Base-by-base conservation (phyloP, 2,888 invertebrate genomes). In the Ganaspis brasiliensis region DNA sequence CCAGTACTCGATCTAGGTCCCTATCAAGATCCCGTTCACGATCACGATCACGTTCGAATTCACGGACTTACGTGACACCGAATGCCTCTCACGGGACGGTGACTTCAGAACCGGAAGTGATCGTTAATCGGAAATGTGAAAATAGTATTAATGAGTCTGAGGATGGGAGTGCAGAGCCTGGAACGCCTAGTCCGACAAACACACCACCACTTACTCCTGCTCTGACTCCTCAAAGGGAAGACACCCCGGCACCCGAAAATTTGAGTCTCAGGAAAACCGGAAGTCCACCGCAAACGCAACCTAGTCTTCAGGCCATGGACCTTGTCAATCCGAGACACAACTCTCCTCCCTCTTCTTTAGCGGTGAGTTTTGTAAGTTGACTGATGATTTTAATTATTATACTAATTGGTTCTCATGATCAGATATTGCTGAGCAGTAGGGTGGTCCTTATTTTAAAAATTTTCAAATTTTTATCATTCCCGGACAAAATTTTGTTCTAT, bases 231-330 rank as follows among this genome's bases (percentile, higher is more conserved):
- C 88, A 90, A 74, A 83, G 90, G 71, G 89, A 88, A 75, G 89
- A 88, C 74, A 89, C 90, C 6, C 93, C 95, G 0, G 95, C 95
- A 0, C 97, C 97, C 0, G 97, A 97, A 90, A 97, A 97, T 91
- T 93, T 97, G 0, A 96, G 96, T 37, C 93, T 97, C 85, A 96
- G 97, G 87, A 96, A 95, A 85, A 92, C 93, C 86, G 87, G 88
- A 70, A 85, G 87, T 56, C 92, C 91, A 0, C 92, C 92, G 83
- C 92, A 83, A 74, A 86, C 84, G 52, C 89, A 87, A 49, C 84
- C 86, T 59, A 81, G 84, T 9, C 79, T 87, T 72, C 90, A 89
- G 75, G 86, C 89, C 31, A 87, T 89, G 57, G 89, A 90, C 75
- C 83, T 89, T 52, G 89, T 90, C 19, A 90, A 91, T 73, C 85